A percentile compares a stretch with the other conserved stretches of the same genome.
Evolutionary conservation across 2,113 vertebrate species (phyloP).

Genomic region (Echinops telfairi): DNA sequence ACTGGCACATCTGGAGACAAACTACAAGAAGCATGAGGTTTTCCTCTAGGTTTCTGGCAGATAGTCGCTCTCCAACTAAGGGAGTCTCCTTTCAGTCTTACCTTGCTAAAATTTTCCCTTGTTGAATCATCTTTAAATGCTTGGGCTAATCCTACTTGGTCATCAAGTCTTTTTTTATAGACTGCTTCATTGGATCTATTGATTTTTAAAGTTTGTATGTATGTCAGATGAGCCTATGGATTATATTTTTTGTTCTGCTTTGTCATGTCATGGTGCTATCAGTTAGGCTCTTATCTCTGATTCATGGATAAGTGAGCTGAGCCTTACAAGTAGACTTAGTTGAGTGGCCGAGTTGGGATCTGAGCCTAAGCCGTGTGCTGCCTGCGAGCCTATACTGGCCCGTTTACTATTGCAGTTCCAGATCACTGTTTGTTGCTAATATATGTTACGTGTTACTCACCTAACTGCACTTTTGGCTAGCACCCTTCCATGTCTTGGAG

Average conservation of each 20-base stretch:
- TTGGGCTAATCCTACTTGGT: neutral
- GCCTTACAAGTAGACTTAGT: neutral
- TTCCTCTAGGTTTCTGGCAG: neutral
- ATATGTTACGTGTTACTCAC: neutral
- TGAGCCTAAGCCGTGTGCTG: neutral
- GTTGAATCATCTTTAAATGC: constrained; percentile 29
- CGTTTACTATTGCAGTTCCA: neutral
- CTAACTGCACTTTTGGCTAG: neutral
- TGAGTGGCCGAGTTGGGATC: neutral
- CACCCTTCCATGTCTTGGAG: neutral
- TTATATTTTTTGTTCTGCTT: neutral
- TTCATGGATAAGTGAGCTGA: neutral
- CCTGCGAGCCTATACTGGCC: neutral
- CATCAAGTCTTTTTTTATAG: constrained; percentile 8
- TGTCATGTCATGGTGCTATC: neutral
- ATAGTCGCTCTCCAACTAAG: neutral
- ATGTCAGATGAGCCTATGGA: neutral
- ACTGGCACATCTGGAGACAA: neutral
- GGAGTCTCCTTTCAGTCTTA: constrained; percentile 2
- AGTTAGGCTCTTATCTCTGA: neutral
- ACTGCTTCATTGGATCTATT: neutral
- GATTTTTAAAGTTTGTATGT: neutral
- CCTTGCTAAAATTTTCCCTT: neutral
- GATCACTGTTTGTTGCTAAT: constrained; percentile 14
- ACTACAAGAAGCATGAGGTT: neutral